phyloP scores from a whole-genome alignment of 1,140 invertebrate genomes.

The Atta texana region DNA sequence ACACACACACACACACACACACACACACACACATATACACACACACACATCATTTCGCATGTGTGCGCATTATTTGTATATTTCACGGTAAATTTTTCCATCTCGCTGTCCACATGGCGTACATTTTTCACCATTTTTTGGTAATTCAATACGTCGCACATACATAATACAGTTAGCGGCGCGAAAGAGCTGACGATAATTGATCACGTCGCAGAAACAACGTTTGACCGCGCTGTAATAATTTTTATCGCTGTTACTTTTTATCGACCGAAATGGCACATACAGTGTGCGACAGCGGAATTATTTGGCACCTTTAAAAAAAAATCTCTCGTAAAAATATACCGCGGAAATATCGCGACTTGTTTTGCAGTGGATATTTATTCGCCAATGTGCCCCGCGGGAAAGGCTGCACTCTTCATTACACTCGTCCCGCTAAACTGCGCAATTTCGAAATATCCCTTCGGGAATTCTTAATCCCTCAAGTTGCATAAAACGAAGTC shows the following conservation, averaged over 20 bases:
- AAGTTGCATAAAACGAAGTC: constrained; percentile 36
- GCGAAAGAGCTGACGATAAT: constrained; percentile 62
- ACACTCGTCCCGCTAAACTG: constrained; percentile 13
- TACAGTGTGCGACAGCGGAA: constrained; percentile 27
- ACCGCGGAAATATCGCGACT: constrained; percentile 29
- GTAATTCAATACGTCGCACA: constrained; percentile 63
- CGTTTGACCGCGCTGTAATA: constrained; percentile 62
- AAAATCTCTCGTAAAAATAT: constrained; percentile 47
- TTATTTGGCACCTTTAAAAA: constrained; percentile 50
- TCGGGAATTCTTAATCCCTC: constrained; percentile 43
- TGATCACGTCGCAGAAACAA: constrained; percentile 60
- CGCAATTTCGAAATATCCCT: constrained; percentile 40
- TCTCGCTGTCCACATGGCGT: constrained; percentile 52
- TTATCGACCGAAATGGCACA: constrained; percentile 46
- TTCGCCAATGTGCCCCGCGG: constrained; percentile 19
- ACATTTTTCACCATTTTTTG: constrained; percentile 63
- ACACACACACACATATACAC: background rate
- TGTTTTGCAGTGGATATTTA: constrained; percentile 46
- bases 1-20: too few relatives aligned
- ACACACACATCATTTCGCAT: background rate
- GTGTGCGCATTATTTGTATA: constrained; percentile 42
- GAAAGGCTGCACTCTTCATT: constrained; percentile 41
- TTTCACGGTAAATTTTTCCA: constrained; percentile 60
- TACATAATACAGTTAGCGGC: constrained; percentile 62
- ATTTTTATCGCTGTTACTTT: constrained; percentile 61